Evolutionary conservation across 2,888 invertebrate genomes (phyloP).

Genomic region (Eupithecia dodoneata): DNA sequence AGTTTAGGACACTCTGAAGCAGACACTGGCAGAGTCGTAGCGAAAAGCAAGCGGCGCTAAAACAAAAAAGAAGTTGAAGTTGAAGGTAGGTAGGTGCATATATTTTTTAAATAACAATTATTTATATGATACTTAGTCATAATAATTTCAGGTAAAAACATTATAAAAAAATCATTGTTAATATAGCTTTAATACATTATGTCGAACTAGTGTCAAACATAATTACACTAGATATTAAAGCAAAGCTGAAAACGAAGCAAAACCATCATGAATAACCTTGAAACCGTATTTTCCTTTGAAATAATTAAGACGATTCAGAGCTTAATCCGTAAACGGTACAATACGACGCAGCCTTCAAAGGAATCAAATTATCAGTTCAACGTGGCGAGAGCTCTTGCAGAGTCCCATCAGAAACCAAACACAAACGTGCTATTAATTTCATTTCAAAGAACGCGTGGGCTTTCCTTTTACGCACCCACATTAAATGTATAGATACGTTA

Average conservation of each 20-base stretch:
- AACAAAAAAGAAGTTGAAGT: too few relatives aligned
- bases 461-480: neutral
- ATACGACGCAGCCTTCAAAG: constrained; percentile 53
- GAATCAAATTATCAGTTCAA: constrained; percentile 54
- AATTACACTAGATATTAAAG: neutral
- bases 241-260: neutral
- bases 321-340: constrained; percentile 45
- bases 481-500: neutral
- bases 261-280: constrained; percentile 6
- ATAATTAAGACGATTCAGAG: constrained; percentile 27
- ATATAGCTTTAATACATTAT: neutral
- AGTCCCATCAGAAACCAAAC: constrained; percentile 53
- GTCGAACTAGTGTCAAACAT: neutral
- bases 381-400: constrained; percentile 25
- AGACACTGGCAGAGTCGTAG: too few relatives aligned
- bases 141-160: too few relatives aligned
- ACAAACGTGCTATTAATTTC: constrained; percentile 58
- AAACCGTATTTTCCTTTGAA: constrained; percentile 14
- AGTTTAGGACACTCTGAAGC: too few relatives aligned
- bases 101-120: too few relatives aligned
- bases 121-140: too few relatives aligned
- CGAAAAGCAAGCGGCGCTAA: too few relatives aligned
- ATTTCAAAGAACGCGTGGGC: constrained; percentile 40
- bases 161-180: too few relatives aligned
- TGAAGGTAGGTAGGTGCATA: too few relatives aligned